A percentile compares a stretch with the other conserved stretches of the same genome.
phyloP scores from a whole-genome alignment of 1,140 invertebrate genomes.

The Apocrypta bakeri region DNA sequence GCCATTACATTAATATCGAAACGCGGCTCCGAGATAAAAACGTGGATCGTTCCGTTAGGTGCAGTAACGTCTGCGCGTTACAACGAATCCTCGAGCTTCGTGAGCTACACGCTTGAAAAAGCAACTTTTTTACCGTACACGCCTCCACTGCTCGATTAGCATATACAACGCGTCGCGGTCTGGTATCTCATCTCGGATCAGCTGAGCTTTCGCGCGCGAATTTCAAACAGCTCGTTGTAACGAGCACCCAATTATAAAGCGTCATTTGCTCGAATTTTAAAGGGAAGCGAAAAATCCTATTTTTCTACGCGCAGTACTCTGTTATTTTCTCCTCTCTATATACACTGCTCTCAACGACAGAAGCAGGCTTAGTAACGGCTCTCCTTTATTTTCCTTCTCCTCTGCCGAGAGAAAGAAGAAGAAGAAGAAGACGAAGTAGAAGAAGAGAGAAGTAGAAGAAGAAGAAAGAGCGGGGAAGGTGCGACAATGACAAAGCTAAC shows the following conservation, averaged over 20 bases:
- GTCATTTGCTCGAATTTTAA: not conserved
- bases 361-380: slow-evolving; percentile 45
- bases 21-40: too few relatives aligned
- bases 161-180: too few relatives aligned
- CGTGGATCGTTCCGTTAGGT: too few relatives aligned
- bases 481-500: slow-evolving; percentile 49
- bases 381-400: slow-evolving; percentile 59
- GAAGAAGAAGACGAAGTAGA: not conserved
- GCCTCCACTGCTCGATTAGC: not conserved
- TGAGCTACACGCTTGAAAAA: not conserved
- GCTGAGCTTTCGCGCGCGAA: not conserved
- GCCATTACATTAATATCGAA: too few relatives aligned
- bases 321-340: too few relatives aligned
- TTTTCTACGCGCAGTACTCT: too few relatives aligned
- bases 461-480: slow-evolving; percentile 32
- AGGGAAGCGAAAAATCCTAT: not conserved
- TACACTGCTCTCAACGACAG: not conserved
- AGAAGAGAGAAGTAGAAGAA: not conserved
- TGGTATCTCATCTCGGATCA: not conserved
- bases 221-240: not conserved
- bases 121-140: not conserved
- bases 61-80: too few relatives aligned
- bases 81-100: too few relatives aligned
- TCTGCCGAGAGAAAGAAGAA: slow-evolving; percentile 5
- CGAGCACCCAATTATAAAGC: not conserved